Percentiles rank a stretch among this genome's conserved stretches.
These are phyloP conservation scores for Galagoides demidoff DNA, from an alignment of 2,797 vertebrate genomes.

Conservation along the genomic window DNA sequence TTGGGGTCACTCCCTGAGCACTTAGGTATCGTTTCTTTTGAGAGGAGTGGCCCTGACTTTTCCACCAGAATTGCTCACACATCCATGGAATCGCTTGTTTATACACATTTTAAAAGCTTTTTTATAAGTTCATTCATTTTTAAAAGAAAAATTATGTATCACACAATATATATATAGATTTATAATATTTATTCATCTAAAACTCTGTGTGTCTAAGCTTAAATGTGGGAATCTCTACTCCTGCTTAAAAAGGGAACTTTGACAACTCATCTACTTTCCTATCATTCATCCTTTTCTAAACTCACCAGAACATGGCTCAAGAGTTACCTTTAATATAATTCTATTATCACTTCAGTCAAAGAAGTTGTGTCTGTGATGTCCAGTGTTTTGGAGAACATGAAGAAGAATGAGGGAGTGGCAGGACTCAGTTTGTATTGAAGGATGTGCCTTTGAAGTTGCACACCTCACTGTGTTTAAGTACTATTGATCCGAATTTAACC, in stretches of 20 bases:
- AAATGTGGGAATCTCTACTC: neutral
- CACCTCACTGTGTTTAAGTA: neutral
- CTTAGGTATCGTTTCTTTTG: neutral
- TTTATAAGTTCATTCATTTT: neutral
- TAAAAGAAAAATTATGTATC: neutral
- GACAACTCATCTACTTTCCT: neutral
- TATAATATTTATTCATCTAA: neutral
- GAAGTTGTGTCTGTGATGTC: accelerated
- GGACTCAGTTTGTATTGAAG: neutral
- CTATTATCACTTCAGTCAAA: neutral
- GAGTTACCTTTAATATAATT: neutral
- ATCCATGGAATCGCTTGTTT: neutral
- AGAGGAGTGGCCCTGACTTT: neutral
- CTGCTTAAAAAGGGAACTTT: neutral
- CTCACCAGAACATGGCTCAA: neutral
- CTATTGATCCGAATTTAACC: neutral
- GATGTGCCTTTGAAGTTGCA: neutral
- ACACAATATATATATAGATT: neutral
- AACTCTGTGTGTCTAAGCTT: neutral
- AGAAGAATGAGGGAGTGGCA: neutral
- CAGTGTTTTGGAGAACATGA: neutral
- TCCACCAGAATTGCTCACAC: neutral
- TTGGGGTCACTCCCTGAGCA: neutral
- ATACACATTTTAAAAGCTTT: neutral
- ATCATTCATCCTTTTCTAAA: neutral